phyloP scores from a whole-genome alignment of 2,797 vertebrate genomes.

The Philypnodon macrostomus region DNA sequence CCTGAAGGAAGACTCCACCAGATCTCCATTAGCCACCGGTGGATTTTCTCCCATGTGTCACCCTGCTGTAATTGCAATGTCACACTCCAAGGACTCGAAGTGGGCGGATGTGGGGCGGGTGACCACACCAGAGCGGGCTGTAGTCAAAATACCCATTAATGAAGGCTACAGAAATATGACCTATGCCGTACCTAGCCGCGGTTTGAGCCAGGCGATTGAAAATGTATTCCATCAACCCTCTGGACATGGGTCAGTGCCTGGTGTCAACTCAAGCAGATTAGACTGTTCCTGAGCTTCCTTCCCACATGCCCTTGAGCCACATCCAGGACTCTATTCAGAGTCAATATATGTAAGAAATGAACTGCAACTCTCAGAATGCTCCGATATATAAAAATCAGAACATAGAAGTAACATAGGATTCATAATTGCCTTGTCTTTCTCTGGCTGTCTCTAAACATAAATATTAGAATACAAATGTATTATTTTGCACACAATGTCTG shows the following conservation, averaged over 20 bases:
- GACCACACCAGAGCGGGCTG: slow-evolving; percentile 66
- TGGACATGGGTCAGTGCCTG: slow-evolving; percentile 65
- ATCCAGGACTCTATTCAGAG: slow-evolving; percentile 54
- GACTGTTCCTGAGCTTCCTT: slow-evolving; percentile 50
- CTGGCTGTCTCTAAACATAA: too few relatives aligned
- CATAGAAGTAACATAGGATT: too few relatives aligned
- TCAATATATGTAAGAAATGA: slow-evolving; percentile 52
- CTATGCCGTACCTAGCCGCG: slow-evolving; percentile 64
- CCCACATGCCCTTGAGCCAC: slow-evolving; percentile 61
- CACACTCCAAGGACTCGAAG: slow-evolving; percentile 77
- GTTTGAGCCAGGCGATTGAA: slow-evolving; percentile 68
- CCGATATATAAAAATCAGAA: slow-evolving; percentile 46
- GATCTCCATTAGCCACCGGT: slow-evolving; percentile 70
- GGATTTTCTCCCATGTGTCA: slow-evolving; percentile 74
- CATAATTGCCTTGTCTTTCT: too few relatives aligned
- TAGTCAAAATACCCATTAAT: slow-evolving; percentile 80
- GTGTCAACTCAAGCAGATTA: slow-evolving; percentile 68
- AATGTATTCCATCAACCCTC: slow-evolving; percentile 72
- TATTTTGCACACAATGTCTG: too few relatives aligned
- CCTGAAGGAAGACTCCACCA: slow-evolving; percentile 39
- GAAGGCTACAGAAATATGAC: slow-evolving; percentile 73
- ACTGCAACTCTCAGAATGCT: slow-evolving; percentile 46
- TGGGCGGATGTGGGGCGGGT: slow-evolving; percentile 68
- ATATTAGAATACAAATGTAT: too few relatives aligned
- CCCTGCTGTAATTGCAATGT: slow-evolving; percentile 77